Conservation (phyloP, 2,888 invertebrate genomes). For the Coenonympha glycerion region DNA sequence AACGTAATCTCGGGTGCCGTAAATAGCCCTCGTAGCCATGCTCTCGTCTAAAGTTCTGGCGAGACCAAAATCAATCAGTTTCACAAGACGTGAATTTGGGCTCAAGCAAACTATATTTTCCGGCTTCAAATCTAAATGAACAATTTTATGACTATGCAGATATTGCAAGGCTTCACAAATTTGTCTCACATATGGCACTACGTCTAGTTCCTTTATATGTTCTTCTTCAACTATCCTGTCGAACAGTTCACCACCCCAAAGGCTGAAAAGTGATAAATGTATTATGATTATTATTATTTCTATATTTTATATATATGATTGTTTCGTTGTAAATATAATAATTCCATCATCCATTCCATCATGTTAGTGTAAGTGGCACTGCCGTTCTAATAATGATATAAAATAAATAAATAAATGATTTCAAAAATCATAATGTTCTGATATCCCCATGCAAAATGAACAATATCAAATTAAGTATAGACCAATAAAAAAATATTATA, state of each 20-base stretch:
- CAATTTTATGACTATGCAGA: slow-evolving; percentile 88
- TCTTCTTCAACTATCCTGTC: slow-evolving; percentile 95
- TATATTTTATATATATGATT: too few relatives aligned
- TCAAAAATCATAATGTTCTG: too few relatives aligned
- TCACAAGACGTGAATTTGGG: slow-evolving; percentile 88
- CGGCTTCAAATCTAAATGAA: slow-evolving; percentile 95
- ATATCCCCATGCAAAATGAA: too few relatives aligned
- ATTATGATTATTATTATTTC: not conserved
- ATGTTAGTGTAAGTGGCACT: too few relatives aligned
- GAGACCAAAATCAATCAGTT: slow-evolving; percentile 95
- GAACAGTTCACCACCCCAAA: slow-evolving; percentile 95
- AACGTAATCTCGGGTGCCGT: slow-evolving; percentile 95
- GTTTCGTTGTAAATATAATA: too few relatives aligned
- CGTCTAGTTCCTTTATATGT: slow-evolving; percentile 82
- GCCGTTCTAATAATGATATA: too few relatives aligned
- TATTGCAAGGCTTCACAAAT: slow-evolving; percentile 94
- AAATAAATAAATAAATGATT: too few relatives aligned
- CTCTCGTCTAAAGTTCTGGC: slow-evolving; percentile 59
- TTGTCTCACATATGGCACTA: slow-evolving; percentile 90
- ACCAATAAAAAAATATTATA: too few relatives aligned
- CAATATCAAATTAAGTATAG: too few relatives aligned
- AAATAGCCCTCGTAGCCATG: slow-evolving; percentile 70
- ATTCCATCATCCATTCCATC: too few relatives aligned
- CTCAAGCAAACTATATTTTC: slow-evolving; percentile 96
- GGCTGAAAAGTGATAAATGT: slow-evolving; percentile 71